These are phyloP conservation scores for Xyliphius kryptos DNA, from an alignment of 2,113 vertebrate genomes.

Conservation along the genomic window DNA sequence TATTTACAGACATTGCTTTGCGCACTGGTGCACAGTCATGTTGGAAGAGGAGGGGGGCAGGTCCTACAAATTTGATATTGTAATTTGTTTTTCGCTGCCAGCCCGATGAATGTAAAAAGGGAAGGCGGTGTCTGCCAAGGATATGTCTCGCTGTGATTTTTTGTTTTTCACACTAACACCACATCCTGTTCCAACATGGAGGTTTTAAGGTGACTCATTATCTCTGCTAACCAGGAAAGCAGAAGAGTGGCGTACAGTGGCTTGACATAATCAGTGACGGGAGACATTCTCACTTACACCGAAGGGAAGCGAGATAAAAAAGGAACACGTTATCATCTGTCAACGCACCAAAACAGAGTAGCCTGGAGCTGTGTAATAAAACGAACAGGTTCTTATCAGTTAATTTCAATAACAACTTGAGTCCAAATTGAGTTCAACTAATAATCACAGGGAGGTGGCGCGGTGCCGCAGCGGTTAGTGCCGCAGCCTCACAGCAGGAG, in stretches of 20 bases:
- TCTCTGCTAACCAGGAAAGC: neutral
- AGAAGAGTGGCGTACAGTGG: neutral
- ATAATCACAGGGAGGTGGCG: too few relatives aligned
- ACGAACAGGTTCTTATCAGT: neutral
- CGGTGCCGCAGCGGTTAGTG: too few relatives aligned
- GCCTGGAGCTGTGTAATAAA: neutral
- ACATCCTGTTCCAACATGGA: neutral
- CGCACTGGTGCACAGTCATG: too few relatives aligned
- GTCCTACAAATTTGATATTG: neutral
- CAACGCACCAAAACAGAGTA: neutral
- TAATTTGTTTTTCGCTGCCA: neutral
- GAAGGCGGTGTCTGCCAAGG: neutral
- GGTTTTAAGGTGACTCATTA: conserved; percentile 1
- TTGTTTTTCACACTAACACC: neutral
- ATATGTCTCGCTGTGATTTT: neutral
- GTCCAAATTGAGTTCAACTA: neutral
- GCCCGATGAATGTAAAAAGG: neutral
- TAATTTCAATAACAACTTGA: neutral
- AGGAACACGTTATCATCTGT: neutral
- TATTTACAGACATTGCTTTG: too few relatives aligned
- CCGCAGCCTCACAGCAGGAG: too few relatives aligned
- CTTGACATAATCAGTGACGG: neutral
- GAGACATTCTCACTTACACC: neutral
- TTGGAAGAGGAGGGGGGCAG: too few relatives aligned
- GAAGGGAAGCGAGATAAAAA: neutral